Evolutionary conservation across 2,113 vertebrate species (phyloP).

Genomic region (Mionectes macconnelli): DNA sequence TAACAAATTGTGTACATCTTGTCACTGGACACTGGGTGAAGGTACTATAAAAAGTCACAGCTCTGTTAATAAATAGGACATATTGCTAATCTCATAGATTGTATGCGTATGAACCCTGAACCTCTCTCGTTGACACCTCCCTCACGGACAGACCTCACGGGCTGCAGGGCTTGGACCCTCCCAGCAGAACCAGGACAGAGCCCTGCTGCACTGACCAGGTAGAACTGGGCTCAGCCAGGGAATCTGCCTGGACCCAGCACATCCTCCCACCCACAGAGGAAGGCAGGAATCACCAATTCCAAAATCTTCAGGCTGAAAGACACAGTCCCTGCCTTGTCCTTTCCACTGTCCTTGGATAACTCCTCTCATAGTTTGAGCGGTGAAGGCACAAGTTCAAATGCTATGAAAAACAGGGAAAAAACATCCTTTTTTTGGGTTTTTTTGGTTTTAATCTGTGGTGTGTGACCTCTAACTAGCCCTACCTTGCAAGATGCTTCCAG

Average conservation of each 20-base stretch:
- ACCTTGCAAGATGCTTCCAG: not conserved
- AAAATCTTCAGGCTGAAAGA: not conserved
- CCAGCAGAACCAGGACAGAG: not conserved
- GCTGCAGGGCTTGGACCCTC: not conserved
- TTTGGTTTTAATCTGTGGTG: not conserved
- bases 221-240: not conserved
- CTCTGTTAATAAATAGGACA: no score
- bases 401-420: not conserved
- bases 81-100: no score
- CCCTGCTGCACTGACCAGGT: rapidly evolving
- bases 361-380: not conserved
- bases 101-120: no score
- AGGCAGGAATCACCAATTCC: not conserved
- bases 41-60: no score
- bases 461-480: not conserved
- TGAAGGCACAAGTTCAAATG: not conserved
- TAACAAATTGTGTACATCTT: no score
- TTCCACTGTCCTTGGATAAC: not conserved
- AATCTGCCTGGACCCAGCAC: not conserved
- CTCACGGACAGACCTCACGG: not conserved
- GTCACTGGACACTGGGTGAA: no score
- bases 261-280: not conserved
- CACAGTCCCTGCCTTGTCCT: not conserved
- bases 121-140: no score
- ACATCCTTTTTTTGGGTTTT: not conserved